phyloP scores from a whole-genome alignment of 2,888 invertebrate genomes.

The Pollenia griseotomentosa region DNA sequence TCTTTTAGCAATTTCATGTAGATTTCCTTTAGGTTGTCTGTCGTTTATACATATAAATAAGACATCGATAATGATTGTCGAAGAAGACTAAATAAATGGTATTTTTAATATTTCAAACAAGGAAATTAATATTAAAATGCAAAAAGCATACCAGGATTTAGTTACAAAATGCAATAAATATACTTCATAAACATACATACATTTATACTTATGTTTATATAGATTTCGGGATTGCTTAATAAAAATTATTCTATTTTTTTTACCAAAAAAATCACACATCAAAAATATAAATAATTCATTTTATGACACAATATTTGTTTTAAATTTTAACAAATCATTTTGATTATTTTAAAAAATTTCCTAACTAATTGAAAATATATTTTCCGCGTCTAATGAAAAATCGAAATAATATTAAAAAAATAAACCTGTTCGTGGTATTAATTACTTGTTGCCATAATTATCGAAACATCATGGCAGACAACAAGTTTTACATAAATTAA shows the following conservation, averaged over 20 bases:
- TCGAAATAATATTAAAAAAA: not conserved
- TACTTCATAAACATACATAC: too few species aligned
- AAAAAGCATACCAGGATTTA: not conserved
- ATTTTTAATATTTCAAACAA: not conserved
- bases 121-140: slow-evolving; percentile 35
- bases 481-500: slow-evolving; percentile 58
- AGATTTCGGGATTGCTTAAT: not conserved
- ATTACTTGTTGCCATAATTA: slow-evolving; percentile 67
- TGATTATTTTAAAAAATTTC: slow-evolving; percentile 24
- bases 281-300: not conserved
- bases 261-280: not conserved
- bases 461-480: slow-evolving; percentile 64
- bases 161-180: not conserved
- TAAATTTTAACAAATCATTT: slow-evolving; percentile 25
- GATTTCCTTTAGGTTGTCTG: slow-evolving; percentile 45
- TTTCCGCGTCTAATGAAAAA: slow-evolving; percentile 10
- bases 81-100: slow-evolving; percentile 54
- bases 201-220: too few species aligned
- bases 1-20: slow-evolving; percentile 36
- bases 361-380: slow-evolving; percentile 53
- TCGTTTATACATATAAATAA: slow-evolving; percentile 41
- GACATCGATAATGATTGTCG: slow-evolving; percentile 46
- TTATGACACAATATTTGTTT: not conserved
- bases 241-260: not conserved
- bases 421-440: slow-evolving; percentile 52